Conservation (phyloP, 2,113 vertebrate genomes). For the Aythya baeri region DNA sequence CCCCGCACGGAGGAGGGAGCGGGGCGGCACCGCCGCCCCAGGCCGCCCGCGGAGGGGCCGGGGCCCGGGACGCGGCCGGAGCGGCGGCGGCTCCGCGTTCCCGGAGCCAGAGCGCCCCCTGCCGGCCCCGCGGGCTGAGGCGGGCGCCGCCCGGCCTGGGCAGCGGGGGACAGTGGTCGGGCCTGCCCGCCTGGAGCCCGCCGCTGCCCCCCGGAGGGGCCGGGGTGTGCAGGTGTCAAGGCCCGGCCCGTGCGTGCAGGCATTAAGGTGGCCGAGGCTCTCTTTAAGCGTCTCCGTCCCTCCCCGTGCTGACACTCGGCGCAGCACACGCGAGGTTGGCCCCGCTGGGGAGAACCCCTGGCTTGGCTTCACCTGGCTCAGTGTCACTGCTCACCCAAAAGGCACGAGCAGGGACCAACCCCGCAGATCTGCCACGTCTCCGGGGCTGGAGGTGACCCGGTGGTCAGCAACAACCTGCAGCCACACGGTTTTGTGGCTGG, state of each 20-base stretch:
- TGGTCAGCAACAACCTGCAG: rapidly evolving
- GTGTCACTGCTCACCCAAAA: not conserved
- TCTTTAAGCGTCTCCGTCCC: no score
- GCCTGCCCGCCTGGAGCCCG: no score
- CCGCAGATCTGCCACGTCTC: not conserved
- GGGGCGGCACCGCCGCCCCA: not conserved
- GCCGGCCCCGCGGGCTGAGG: slow-evolving; percentile 46
- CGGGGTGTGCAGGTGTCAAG: no score
- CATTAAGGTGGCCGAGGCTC: no score
- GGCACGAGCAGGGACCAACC: not conserved
- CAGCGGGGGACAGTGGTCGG: no score
- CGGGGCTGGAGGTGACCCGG: not conserved
- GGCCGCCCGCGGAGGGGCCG: not conserved
- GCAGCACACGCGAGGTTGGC: rapidly evolving
- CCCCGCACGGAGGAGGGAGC: not conserved
- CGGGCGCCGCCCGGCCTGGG: not conserved
- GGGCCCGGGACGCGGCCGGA: not conserved
- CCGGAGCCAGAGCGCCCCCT: slow-evolving; percentile 81
- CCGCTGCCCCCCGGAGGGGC: not conserved
- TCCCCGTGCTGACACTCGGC: no score
- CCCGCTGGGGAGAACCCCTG: not conserved
- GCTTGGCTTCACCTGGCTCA: no score
- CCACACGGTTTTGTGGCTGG: not conserved
- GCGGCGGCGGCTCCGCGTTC: slow-evolving; percentile 29
- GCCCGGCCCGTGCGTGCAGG: no score